Evolutionary conservation across 2,888 invertebrate genomes (phyloP), one percentile per base, ranked within the genome.

Genomic region (Orthosia cruda): DNA sequence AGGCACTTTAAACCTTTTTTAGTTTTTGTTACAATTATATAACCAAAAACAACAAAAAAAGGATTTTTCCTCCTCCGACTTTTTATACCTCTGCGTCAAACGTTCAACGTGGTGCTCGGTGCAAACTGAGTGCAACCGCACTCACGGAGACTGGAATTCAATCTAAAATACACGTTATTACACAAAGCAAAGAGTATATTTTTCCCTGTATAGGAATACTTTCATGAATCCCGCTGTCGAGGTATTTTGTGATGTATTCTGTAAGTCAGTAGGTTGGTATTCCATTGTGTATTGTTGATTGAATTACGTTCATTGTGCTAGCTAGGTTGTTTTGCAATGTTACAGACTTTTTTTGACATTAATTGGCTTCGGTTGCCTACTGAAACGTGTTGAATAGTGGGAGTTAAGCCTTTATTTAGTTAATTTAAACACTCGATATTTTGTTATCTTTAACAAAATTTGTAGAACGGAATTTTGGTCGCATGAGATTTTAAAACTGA

Each of bases 81-180:
- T 81, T 83, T 74, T 71, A 69, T 80, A 83, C 55, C 47, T 87
- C 73, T 71, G 67, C 76, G 81, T 79, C 71, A 72, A 62, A 62
- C 67, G 67, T 62, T 85, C 61, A 68, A 54, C 54, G 64, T 73
- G 45, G 55, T 54, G 67, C 63, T 67, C 77, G 71, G 95, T 95
- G 91, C 95, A 93, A 91, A 87, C 68, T 92, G 4, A 84, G 95
- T 95, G 91, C 90, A 94, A 65, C 86, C 89, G 93, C 81, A 94
- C 92, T 80, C 66, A 82, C 47, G 62, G 16, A 65, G 40, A 71
- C 47, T 67, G 45, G 57, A 61, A 59, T 74, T 57, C 70, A 80
- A 66, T 23, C 16, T 16, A 77, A 83, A 69, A 55, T 23, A 61
- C 18, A 65, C 66, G 20, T 61, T 84, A 77, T 11, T 0, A 0